phyloP scores from a whole-genome alignment of 2,797 vertebrate genomes.

The Thamnophis elegans region DNA sequence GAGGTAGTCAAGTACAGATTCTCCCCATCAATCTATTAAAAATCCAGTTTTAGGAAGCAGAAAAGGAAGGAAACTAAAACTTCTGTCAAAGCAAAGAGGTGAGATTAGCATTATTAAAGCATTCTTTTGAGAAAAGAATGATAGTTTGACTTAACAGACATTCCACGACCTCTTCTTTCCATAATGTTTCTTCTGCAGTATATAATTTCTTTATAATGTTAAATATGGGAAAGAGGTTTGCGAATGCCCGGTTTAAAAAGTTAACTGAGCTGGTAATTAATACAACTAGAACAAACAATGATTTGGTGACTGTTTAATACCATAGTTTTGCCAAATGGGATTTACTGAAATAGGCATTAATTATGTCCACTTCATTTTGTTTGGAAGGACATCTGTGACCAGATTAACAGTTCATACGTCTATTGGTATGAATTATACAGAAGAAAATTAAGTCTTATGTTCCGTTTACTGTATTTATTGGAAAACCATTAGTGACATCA shows the following conservation, averaged over 20 bases:
- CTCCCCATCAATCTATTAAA: constrained; percentile 57
- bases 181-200: constrained; percentile 57
- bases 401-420: neutral
- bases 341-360: neutral
- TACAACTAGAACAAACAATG: constrained; percentile 36
- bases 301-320: constrained; percentile 44
- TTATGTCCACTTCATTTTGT: neutral
- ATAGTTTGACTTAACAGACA: constrained; percentile 45
- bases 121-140: constrained; percentile 47
- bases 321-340: neutral
- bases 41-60: constrained; percentile 56
- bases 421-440: neutral
- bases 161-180: constrained; percentile 62
- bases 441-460: neutral
- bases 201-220: constrained; percentile 47
- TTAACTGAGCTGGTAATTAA: constrained; percentile 46
- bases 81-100: constrained; percentile 64
- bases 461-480: neutral
- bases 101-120: constrained; percentile 62
- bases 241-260: constrained; percentile 49
- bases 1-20: constrained; percentile 65
- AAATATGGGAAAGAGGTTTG: constrained; percentile 64
- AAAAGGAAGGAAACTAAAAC: constrained; percentile 66
- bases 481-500: neutral
- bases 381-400: neutral